A percentile compares a stretch with the other conserved stretches of the same genome.
Conservation (phyloP, 2,113 vertebrate species). For the Epinephelus moara region DNA sequence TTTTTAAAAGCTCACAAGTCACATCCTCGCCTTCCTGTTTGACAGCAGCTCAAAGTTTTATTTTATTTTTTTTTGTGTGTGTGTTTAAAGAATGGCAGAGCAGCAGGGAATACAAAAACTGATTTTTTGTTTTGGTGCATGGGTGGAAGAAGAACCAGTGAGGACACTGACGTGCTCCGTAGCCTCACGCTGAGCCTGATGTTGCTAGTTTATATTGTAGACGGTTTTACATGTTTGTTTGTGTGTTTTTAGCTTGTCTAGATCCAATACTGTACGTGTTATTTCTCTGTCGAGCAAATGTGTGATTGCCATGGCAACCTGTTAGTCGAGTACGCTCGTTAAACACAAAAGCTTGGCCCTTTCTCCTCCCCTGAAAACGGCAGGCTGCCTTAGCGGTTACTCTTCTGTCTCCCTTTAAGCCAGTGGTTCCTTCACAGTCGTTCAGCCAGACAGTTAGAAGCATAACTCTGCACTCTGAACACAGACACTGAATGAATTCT, state of each 20-base stretch:
- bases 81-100: conserved; percentile 1
- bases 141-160: conserved; percentile 28
- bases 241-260: conserved; percentile 43
- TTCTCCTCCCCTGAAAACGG: background rate
- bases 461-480: conserved; percentile 43
- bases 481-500: conserved; percentile 53
- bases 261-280: conserved; percentile 25
- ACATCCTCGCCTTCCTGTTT: conserved; percentile 28
- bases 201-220: conserved; percentile 47
- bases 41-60: conserved; percentile 21
- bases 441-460: conserved; percentile 24
- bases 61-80: background rate
- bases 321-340: background rate
- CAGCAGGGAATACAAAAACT: conserved; percentile 28
- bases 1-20: conserved; percentile 17
- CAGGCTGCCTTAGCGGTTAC: conserved; percentile 10
- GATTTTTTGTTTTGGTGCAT: conserved; percentile 19
- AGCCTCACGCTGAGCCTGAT: conserved; percentile 54
- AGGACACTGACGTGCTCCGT: conserved; percentile 43
- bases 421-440: conserved; percentile 21
- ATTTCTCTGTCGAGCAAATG: conserved; percentile 21
- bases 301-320: conserved; percentile 26
- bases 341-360: conserved; percentile 11
- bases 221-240: conserved; percentile 47
- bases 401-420: conserved; percentile 52